Conservation (phyloP, 1,140 invertebrate species). For the Dinothrombium tinctorium region DNA sequence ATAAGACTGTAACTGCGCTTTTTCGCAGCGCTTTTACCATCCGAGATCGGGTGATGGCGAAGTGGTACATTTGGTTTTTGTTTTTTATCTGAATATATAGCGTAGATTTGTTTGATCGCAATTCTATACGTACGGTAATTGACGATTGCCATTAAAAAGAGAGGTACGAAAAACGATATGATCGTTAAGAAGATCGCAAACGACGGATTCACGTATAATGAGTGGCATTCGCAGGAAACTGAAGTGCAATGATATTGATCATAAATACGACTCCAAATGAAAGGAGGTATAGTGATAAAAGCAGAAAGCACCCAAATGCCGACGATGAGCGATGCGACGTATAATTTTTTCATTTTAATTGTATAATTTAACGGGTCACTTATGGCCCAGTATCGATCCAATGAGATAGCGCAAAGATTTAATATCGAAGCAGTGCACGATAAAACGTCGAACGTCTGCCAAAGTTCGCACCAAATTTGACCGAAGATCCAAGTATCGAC, state of each 20-base stretch:
- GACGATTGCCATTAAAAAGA: not conserved
- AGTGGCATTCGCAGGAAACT: not conserved
- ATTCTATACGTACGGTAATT: not conserved
- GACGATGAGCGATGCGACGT: slow-evolving; percentile 20
- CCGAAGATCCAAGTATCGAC: slow-evolving; percentile 25
- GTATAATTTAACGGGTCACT: slow-evolving; percentile 18
- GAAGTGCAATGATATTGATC: not conserved
- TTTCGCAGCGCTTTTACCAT: no score
- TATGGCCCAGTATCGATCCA: not conserved
- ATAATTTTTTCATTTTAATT: no score
- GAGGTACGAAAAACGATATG: not conserved
- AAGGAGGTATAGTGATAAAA: not conserved
- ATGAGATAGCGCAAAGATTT: not conserved
- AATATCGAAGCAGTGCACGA: slow-evolving; percentile 44
- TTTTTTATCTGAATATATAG: no score
- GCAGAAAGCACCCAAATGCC: not conserved
- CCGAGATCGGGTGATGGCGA: no score
- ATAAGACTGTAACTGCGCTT: slow-evolving; percentile 16
- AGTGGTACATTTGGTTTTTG: no score
- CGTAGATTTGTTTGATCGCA: no score
- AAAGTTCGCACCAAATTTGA: slow-evolving; percentile 64
- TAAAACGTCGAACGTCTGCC: slow-evolving; percentile 80
- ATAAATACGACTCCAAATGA: not conserved
- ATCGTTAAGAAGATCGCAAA: no score
- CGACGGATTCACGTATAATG: not conserved